Evolutionary conservation across 2,888 invertebrate genomes (phyloP).

Genomic region (Galeopsomyia nigrocyanea): DNA sequence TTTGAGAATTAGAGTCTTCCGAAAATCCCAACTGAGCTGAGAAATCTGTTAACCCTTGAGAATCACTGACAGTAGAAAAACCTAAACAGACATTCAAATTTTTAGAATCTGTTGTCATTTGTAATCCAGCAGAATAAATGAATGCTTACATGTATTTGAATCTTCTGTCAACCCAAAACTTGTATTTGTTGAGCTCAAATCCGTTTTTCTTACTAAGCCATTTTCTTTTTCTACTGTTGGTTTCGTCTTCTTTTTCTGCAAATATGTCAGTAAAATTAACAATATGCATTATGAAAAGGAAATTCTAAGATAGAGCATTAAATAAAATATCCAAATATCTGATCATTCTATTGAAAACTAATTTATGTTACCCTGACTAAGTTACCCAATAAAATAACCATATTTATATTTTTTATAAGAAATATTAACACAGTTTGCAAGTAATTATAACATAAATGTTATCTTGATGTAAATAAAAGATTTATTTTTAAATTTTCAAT

Average conservation of each 20-base stretch:
- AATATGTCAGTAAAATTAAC: neutral
- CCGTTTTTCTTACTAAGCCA: conserved; percentile 76
- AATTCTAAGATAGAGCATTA: conserved; percentile 5
- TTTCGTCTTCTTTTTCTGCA: conserved; percentile 69
- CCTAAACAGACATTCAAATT: conserved; percentile 70
- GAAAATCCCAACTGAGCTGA: conserved; percentile 90
- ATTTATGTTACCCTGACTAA: neutral
- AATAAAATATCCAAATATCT: too few species aligned
- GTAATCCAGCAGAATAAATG: conserved; percentile 3
- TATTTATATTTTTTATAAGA: neutral
- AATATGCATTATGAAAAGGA: neutral
- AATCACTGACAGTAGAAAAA: conserved; percentile 92
- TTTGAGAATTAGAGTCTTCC: conserved; percentile 91
- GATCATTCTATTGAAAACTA: neutral
- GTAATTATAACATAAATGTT: neutral
- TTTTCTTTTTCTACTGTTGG: conserved; percentile 79
- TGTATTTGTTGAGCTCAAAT: conserved; percentile 83
- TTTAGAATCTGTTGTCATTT: neutral
- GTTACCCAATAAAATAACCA: too few species aligned
- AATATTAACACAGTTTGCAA: neutral
- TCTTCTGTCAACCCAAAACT: conserved; percentile 90
- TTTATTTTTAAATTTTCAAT: too few species aligned
- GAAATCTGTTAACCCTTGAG: conserved; percentile 89
- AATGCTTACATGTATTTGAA: conserved; percentile 87
- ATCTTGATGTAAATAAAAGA: conserved; percentile 18